These are phyloP conservation scores for Eulemur mongoz DNA, from an alignment of 2,797 vertebrate genomes.

Conservation along the genomic window DNA sequence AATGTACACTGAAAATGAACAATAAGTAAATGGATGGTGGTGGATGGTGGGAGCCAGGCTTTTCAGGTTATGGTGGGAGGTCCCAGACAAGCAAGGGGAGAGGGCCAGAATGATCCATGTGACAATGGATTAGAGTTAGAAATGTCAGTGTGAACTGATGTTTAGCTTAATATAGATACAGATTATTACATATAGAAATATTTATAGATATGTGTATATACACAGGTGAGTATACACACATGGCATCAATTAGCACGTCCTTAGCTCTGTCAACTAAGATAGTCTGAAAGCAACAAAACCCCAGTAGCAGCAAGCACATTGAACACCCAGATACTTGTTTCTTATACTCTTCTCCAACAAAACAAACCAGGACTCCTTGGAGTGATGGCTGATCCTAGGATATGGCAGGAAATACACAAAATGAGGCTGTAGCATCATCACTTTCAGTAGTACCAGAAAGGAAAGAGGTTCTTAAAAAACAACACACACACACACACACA, in stretches of 20 bases:
- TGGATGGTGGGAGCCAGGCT: background rate
- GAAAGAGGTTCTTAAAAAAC: background rate
- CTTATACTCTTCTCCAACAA: background rate
- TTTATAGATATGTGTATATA: background rate
- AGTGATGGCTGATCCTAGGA: background rate
- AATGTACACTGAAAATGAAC: background rate
- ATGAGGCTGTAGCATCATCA: background rate
- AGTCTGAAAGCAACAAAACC: background rate
- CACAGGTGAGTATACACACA: background rate
- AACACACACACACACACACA: background rate
- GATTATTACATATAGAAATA: background rate
- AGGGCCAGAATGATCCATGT: background rate
- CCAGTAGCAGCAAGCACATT: background rate
- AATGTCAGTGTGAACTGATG: background rate
- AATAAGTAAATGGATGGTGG: background rate
- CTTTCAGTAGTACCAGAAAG: background rate
- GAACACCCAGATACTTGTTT: background rate
- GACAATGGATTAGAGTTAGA: background rate
- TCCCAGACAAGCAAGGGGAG: background rate
- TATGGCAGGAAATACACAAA: background rate
- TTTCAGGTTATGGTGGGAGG: background rate
- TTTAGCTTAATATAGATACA: background rate
- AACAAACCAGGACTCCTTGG: background rate
- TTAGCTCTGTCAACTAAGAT: background rate
- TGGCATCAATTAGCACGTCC: background rate